A percentile compares a stretch with the other conserved stretches of the same genome.
Conservation (phyloP, 2,888 invertebrate species). For the Nephrocerus scutellatus region DNA sequence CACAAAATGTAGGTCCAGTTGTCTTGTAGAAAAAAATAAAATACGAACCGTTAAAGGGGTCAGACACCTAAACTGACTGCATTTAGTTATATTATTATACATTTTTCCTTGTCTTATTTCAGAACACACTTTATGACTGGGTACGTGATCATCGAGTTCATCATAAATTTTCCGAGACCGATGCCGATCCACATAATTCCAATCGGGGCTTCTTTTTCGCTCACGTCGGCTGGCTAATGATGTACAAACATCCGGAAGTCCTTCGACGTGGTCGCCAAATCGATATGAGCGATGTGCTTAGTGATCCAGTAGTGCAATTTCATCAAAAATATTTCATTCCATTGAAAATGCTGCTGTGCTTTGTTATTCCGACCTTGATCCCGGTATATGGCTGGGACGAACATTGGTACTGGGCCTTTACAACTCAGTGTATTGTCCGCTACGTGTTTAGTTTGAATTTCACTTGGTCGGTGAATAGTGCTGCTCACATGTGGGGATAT, state of each 20-base stretch:
- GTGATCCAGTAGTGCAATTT: slow-evolving; percentile 70
- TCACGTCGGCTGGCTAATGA: slow-evolving; percentile 89
- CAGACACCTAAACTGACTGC: too few relatives aligned
- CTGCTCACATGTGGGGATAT: slow-evolving; percentile 72
- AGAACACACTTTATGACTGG: slow-evolving; percentile 88
- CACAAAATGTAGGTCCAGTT: not conserved
- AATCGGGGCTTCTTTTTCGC: slow-evolving; percentile 84
- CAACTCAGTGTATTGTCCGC: slow-evolving; percentile 61
- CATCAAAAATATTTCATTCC: slow-evolving; percentile 67
- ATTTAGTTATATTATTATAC: too few relatives aligned
- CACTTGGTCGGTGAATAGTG: slow-evolving; percentile 87
- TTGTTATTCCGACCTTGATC: slow-evolving; percentile 63
- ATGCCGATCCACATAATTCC: slow-evolving; percentile 77
- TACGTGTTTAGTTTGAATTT: slow-evolving; percentile 69
- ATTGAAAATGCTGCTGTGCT: slow-evolving; percentile 62
- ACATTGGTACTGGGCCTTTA: slow-evolving; percentile 57
- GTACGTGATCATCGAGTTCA: slow-evolving; percentile 72
- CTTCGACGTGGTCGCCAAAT: slow-evolving; percentile 65
- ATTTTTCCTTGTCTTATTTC: slow-evolving; percentile 46
- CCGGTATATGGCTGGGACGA: slow-evolving; percentile 69
- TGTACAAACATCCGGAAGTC: slow-evolving; percentile 82
- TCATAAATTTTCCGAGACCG: slow-evolving; percentile 75
- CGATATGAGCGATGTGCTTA: slow-evolving; percentile 73
- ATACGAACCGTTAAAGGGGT: not conserved
- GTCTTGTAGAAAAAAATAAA: not conserved